These are phyloP conservation scores for Crambe crambe DNA, from an alignment of 37 sponge, comb jelly and placozoan genomes.

Conservation along the genomic window DNA sequence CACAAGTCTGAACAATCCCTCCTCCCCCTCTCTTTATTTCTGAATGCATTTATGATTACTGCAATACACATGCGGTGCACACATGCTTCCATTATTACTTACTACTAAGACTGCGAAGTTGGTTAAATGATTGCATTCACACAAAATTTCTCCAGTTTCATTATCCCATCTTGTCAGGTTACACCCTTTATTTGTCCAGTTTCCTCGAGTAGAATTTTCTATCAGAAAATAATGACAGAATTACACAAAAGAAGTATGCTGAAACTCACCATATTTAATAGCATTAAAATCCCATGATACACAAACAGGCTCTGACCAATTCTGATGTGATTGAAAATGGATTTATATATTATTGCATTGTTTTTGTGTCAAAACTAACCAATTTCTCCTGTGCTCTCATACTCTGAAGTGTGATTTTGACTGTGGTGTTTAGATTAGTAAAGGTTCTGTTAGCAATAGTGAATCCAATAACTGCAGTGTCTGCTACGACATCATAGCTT, in stretches of 20 bases:
- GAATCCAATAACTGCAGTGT: constrained; percentile 33
- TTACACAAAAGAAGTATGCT: not conserved
- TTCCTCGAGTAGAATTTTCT: constrained; percentile 11
- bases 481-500: constrained; percentile 3
- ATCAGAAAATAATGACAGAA: no score
- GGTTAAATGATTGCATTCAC: constrained; percentile 65
- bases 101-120: constrained; percentile 72
- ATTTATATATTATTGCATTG: not conserved
- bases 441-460: constrained; percentile 8
- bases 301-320: constrained; percentile 40
- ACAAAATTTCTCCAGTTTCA: constrained; percentile 9
- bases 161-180: not conserved
- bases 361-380: constrained; percentile 1
- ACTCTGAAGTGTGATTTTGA: constrained; percentile 27
- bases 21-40: no score
- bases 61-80: no score
- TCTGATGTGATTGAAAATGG: constrained; percentile 13
- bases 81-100: no score
- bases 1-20: no score
- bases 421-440: constrained; percentile 3
- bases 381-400: not conserved
- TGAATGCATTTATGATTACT: no score
- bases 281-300: constrained; percentile 64
- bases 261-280: not conserved
- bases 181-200: constrained; percentile 45